phyloP scores from a whole-genome alignment of 2,888 invertebrate genomes.

The Tachystola acroxantha region DNA sequence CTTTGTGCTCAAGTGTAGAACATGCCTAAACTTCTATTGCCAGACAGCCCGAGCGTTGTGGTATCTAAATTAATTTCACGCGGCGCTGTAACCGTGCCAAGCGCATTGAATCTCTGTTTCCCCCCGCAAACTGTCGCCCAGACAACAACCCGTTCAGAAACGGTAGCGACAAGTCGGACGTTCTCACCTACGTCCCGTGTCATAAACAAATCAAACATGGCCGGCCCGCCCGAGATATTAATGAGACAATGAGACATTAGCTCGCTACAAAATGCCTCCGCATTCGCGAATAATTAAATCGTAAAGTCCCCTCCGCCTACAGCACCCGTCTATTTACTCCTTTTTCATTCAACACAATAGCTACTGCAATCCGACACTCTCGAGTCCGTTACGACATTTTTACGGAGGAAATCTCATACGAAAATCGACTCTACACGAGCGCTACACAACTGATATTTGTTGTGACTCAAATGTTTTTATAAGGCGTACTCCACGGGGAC shows the following conservation, averaged over 20 bases:
- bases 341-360: constrained; percentile 79
- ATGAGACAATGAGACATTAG: constrained; percentile 79
- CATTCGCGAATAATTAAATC: constrained; percentile 79
- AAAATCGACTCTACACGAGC: constrained; percentile 25
- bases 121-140: constrained; percentile 26
- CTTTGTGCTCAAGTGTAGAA: too few relatives aligned
- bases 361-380: constrained; percentile 65
- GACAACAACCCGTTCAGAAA: constrained; percentile 28
- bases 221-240: constrained; percentile 73
- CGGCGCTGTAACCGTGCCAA: constrained; percentile 16
- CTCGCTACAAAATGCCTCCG: constrained; percentile 77
- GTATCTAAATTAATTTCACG: constrained; percentile 33
- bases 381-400: constrained; percentile 49
- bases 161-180: constrained; percentile 29
- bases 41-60: too few relatives aligned
- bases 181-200: constrained; percentile 61
- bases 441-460: constrained; percentile 26
- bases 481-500: constrained; percentile 69
- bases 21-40: too few relatives aligned
- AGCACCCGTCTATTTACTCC: constrained; percentile 74
- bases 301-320: constrained; percentile 77
- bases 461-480: constrained; percentile 28
- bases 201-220: constrained; percentile 78
- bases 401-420: constrained; percentile 17
- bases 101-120: constrained; percentile 29